Conservation (phyloP, 2,113 vertebrate species). For the Redunca redunca region DNA sequence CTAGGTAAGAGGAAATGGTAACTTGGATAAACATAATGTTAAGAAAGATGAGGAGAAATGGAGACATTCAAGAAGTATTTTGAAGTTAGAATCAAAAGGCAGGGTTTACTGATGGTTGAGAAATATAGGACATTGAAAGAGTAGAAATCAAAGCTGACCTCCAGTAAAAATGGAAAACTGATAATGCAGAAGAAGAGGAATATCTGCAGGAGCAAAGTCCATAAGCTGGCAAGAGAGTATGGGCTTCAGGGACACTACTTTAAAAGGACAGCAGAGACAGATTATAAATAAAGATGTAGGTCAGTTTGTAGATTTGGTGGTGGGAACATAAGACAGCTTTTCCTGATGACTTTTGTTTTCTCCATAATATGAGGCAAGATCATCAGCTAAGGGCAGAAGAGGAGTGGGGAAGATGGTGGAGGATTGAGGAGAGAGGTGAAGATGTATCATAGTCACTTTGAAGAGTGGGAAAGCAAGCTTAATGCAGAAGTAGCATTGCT, state of each 20-base stretch:
- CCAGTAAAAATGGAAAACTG: background rate
- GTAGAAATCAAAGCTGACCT: background rate
- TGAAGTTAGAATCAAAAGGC: constrained; percentile 22
- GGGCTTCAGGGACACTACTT: background rate
- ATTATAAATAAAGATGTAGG: background rate
- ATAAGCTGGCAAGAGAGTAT: background rate
- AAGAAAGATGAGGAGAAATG: constrained; percentile 28
- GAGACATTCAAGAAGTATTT: constrained; percentile 8
- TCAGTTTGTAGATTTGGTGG: background rate
- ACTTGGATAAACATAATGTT: background rate
- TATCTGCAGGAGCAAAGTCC: background rate
- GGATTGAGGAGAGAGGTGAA: background rate
- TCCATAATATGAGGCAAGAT: background rate
- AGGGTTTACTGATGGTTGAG: background rate
- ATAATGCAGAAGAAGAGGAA: background rate
- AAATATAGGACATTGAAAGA: background rate
- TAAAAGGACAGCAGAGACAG: background rate
- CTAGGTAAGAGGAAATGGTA: background rate
- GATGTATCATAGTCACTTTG: background rate
- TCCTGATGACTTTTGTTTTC: constrained; percentile 22
- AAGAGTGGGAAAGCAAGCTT: constrained; percentile 12
- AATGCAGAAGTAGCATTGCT: background rate
- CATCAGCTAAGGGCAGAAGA: background rate
- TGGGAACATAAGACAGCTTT: background rate
- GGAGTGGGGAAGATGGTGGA: background rate